A percentile compares a stretch with the other conserved stretches of the same genome.
Evolutionary conservation across 1,140 invertebrate genomes (phyloP).

Genomic region (Leptinotarsa undecemlineata): DNA sequence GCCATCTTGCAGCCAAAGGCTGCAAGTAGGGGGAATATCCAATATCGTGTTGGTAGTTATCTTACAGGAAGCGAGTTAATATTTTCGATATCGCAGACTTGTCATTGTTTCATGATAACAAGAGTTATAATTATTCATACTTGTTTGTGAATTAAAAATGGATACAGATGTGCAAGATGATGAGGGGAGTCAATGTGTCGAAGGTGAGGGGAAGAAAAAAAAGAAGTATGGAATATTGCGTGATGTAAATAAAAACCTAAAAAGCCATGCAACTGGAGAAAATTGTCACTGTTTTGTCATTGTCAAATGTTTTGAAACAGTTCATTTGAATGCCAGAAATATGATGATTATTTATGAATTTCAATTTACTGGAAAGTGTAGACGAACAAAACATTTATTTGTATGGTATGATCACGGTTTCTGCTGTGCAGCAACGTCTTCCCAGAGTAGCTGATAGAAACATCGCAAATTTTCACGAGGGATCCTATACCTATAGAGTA

Average conservation of each 20-base stretch:
- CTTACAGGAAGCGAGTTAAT: background rate
- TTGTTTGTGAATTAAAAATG: background rate
- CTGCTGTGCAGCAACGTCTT: background rate
- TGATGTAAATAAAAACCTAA: conserved; percentile 18
- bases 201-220: background rate
- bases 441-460: conserved; percentile 1
- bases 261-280: background rate
- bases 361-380: background rate
- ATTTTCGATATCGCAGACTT: background rate
- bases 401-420: conserved; percentile 28
- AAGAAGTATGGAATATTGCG: background rate
- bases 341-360: no score
- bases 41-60: background rate
- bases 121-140: conserved; percentile 5
- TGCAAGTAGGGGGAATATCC: background rate
- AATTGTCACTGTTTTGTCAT: background rate
- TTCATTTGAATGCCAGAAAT: background rate
- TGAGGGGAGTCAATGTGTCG: no score
- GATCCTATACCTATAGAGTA: background rate
- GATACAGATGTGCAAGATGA: background rate
- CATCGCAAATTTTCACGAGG: background rate
- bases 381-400: conserved; percentile 9
- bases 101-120: background rate
- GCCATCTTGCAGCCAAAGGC: background rate
- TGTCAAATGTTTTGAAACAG: background rate